These are phyloP conservation scores for Myiotriccus ornatus DNA, from an alignment of 2,797 vertebrate species.

Conservation along the genomic window DNA sequence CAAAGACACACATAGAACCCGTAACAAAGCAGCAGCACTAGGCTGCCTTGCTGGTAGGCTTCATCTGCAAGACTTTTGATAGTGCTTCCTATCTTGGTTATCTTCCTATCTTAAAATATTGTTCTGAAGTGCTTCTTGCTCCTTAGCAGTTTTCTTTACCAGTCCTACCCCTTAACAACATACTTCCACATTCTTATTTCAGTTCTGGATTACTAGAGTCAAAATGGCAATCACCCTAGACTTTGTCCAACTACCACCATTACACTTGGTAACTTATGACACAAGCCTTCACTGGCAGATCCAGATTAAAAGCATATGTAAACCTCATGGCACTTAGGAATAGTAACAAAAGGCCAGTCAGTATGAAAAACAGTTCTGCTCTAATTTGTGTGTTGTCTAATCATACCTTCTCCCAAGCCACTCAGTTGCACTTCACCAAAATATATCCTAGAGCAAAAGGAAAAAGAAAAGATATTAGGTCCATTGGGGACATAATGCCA, in stretches of 20 bases:
- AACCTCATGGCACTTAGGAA: background rate
- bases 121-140: background rate
- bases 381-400: background rate
- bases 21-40: background rate
- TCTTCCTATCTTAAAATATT: background rate
- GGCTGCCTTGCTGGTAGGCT: background rate
- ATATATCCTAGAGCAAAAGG: slow-evolving; percentile 86
- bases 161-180: background rate
- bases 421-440: slow-evolving; percentile 96
- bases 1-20: background rate
- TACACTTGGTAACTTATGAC: background rate
- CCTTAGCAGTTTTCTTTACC: background rate
- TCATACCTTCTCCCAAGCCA: slow-evolving; percentile 94
- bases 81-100: background rate
- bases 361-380: background rate
- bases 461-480: slow-evolving; percentile 16
- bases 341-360: background rate
- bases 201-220: background rate
- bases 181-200: background rate
- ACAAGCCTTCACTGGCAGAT: background rate
- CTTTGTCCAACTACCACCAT: background rate
- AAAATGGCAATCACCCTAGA: background rate
- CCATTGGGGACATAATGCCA: background rate
- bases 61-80: background rate
- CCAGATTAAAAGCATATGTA: background rate